A percentile compares a stretch with the other conserved stretches of the same genome.
Conservation (phyloP, 2,797 vertebrate genomes). For the Bufotes viridis region DNA sequence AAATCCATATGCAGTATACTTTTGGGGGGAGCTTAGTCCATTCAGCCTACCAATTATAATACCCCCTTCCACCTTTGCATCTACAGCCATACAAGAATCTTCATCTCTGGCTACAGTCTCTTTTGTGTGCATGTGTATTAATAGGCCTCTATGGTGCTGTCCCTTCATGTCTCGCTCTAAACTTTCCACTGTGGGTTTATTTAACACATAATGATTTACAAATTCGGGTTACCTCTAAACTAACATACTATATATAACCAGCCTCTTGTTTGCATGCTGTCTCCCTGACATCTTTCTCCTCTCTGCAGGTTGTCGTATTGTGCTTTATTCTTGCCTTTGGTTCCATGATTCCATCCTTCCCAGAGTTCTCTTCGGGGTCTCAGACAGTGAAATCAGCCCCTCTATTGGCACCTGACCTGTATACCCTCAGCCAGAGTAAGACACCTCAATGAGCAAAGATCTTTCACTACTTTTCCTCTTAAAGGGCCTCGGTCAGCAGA, state of each 20-base stretch:
- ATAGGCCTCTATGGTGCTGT: not conserved
- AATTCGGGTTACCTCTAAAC: not conserved
- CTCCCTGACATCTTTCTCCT: conserved; percentile 48
- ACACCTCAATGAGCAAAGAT: conserved; percentile 51
- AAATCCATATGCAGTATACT: too few species aligned
- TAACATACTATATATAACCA: not conserved
- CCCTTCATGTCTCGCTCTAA: not conserved
- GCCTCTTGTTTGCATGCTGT: not conserved
- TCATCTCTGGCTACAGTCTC: not conserved
- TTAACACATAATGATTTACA: not conserved
- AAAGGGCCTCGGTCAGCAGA: not conserved
- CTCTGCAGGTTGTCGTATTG: conserved; percentile 88
- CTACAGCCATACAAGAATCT: not conserved
- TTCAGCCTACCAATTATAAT: not conserved
- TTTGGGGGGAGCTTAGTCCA: too few species aligned
- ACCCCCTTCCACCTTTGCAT: not conserved
- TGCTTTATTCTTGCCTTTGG: conserved; percentile 97
- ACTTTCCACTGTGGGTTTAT: not conserved
- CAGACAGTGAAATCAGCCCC: conserved; percentile 85
- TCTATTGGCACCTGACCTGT: conserved; percentile 82
- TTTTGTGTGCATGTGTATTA: conserved; percentile 4
- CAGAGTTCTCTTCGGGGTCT: conserved; percentile 83
- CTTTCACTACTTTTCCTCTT: not conserved
- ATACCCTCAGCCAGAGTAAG: conserved; percentile 93
- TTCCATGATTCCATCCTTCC: conserved; percentile 90